Conservation (phyloP, 2,888 invertebrate species). For the Biston betularia region DNA sequence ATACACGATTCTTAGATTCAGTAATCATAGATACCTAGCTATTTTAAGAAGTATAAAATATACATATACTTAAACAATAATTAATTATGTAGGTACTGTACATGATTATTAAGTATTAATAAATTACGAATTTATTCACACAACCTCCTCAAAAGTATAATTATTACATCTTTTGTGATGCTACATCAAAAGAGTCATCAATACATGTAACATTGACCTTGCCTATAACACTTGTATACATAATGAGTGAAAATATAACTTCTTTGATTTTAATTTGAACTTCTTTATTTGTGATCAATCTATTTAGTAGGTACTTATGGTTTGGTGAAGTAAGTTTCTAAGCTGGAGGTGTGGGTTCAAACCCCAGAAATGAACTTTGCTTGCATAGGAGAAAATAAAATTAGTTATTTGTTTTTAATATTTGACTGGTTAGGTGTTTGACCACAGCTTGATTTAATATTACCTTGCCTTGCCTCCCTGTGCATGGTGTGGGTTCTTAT, state of each 20-base stretch:
- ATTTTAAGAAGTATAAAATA: too few relatives aligned
- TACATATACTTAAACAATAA: neutral
- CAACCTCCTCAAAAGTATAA: neutral
- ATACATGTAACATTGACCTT: slow-evolving; percentile 17
- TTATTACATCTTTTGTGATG: slow-evolving; percentile 1
- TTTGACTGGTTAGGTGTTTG: too few relatives aligned
- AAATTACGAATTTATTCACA: neutral
- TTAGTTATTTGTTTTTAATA: too few relatives aligned
- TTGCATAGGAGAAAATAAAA: too few relatives aligned
- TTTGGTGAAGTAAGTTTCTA: neutral
- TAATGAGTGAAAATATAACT: neutral
- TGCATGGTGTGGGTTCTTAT: too few relatives aligned
- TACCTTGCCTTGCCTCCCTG: too few relatives aligned
- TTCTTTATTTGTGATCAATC: neutral
- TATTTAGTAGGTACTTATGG: neutral
- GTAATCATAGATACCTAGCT: too few relatives aligned
- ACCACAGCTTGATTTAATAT: too few relatives aligned
- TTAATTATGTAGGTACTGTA: neutral
- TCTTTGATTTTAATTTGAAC: slow-evolving; percentile 1
- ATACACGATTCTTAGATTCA: too few relatives aligned
- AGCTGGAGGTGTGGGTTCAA: neutral
- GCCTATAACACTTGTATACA: slow-evolving; percentile 17
- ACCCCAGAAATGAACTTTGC: too few relatives aligned
- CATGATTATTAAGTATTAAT: neutral
- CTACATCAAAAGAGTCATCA: neutral